Evolutionary conservation across 1,140 invertebrate genomes (phyloP).

Genomic region (Atta texana): DNA sequence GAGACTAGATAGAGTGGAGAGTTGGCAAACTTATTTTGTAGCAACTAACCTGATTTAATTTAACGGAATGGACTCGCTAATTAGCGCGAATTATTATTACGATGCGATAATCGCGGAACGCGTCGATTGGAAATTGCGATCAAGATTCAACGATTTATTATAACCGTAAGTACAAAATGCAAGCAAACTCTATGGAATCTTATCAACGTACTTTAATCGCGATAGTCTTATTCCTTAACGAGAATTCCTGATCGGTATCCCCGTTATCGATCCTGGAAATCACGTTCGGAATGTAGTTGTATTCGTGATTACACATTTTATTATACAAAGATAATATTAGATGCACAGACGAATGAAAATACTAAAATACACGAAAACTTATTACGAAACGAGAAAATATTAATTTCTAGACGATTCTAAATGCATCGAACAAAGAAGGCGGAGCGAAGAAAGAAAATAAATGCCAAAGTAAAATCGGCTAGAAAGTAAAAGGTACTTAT

Average conservation of each 20-base stretch:
- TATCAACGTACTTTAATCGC: constrained; percentile 37
- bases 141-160: constrained; percentile 22
- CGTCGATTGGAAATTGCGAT: constrained; percentile 27
- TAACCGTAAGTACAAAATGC: constrained; percentile 15
- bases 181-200: constrained; percentile 7
- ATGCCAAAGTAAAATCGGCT: not conserved
- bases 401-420: not conserved
- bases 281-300: constrained; percentile 58
- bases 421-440: not conserved
- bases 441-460: not conserved
- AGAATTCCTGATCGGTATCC: constrained; percentile 69
- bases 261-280: constrained; percentile 71
- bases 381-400: constrained; percentile 12
- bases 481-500: constrained; percentile 6
- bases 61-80: constrained; percentile 28
- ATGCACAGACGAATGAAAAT: not conserved
- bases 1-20: not conserved
- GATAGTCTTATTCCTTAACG: constrained; percentile 66
- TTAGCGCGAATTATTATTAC: constrained; percentile 49
- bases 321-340: not conserved
- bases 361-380: not conserved
- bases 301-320: constrained; percentile 53
- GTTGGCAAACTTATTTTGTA: not conserved
- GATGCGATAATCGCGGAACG: constrained; percentile 15
- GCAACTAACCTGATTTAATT: constrained; percentile 32